A percentile compares a stretch with the other conserved stretches of the same genome.
Conservation (phyloP, 2,113 vertebrate species). For the Ptilonorhynchus violaceus region DNA sequence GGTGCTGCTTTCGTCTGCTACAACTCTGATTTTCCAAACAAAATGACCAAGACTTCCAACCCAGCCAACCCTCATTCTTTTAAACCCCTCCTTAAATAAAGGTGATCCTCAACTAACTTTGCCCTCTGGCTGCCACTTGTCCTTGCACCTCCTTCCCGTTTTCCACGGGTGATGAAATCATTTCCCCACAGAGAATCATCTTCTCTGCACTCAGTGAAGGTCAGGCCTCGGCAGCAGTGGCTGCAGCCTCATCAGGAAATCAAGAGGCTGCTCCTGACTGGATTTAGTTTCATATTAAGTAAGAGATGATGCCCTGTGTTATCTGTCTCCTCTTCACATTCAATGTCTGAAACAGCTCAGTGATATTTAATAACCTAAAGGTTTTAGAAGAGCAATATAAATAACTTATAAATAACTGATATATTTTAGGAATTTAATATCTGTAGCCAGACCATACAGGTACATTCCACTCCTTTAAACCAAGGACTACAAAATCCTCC, state of each 20-base stretch:
- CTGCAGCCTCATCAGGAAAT: background rate
- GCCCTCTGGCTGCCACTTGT: background rate
- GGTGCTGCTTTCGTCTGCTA: background rate
- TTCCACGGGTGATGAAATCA: background rate
- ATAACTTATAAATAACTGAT: background rate
- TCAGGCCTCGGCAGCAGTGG: background rate
- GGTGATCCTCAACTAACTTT: background rate
- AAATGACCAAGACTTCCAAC: background rate
- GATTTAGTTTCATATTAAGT: background rate
- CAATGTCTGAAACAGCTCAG: background rate
- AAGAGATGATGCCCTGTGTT: background rate
- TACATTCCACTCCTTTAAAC: background rate
- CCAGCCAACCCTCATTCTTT: background rate
- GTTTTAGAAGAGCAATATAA: background rate
- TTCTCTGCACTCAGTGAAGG: background rate
- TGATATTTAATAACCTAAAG: background rate
- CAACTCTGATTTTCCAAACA: background rate
- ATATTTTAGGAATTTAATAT: background rate
- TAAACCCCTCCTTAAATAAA: background rate
- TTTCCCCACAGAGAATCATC: background rate
- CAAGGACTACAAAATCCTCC: background rate
- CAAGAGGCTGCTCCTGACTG: background rate
- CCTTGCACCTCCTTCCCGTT: background rate
- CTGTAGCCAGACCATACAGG: background rate
- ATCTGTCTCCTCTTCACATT: background rate